Percentiles rank a stretch among this genome's conserved stretches.
Conservation (phyloP, 2,888 invertebrate species). For the Seladonia tumulorum region DNA sequence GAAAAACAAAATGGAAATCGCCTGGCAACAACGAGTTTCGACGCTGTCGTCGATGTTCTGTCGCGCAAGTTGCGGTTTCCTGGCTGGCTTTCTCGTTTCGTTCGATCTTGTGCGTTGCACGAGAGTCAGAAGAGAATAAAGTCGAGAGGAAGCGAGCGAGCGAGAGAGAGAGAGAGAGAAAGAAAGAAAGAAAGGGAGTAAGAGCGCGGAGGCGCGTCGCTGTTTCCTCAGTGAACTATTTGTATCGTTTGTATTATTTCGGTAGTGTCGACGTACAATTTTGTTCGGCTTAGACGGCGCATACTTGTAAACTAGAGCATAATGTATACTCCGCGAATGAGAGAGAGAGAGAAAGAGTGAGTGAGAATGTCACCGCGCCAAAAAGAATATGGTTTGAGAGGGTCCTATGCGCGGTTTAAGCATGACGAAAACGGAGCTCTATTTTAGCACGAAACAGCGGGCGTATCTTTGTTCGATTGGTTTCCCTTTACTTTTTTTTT, state of each 20-base stretch:
- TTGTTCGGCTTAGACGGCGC: constrained; percentile 47
- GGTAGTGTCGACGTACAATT: constrained; percentile 32
- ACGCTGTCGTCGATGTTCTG: not conserved
- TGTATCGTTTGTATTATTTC: constrained; percentile 39
- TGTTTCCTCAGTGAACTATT: constrained; percentile 54
- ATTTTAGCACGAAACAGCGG: constrained; percentile 8
- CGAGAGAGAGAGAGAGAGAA: not conserved
- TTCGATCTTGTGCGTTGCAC: constrained; percentile 21
- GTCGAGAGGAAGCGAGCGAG: constrained; percentile 1
- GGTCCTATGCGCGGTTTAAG: constrained; percentile 36
- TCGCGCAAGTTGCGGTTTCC: not conserved
- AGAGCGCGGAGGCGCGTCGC: constrained; percentile 5
- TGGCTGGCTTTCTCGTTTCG: constrained; percentile 38
- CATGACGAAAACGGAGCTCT: constrained; percentile 5
- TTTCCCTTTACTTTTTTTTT: constrained; percentile 9
- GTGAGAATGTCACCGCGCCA: constrained; percentile 22
- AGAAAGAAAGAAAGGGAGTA: not conserved
- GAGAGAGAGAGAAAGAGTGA: constrained; percentile 6
- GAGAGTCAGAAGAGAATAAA: not conserved
- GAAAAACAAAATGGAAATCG: not conserved
- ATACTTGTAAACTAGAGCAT: constrained; percentile 31
- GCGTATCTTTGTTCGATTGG: constrained; percentile 13
- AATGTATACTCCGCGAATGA: constrained; percentile 28
- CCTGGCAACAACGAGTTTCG: not conserved
- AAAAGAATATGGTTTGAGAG: constrained; percentile 23